phyloP scores from a whole-genome alignment of 2,113 vertebrate genomes.

The Dicentrarchus labrax region DNA sequence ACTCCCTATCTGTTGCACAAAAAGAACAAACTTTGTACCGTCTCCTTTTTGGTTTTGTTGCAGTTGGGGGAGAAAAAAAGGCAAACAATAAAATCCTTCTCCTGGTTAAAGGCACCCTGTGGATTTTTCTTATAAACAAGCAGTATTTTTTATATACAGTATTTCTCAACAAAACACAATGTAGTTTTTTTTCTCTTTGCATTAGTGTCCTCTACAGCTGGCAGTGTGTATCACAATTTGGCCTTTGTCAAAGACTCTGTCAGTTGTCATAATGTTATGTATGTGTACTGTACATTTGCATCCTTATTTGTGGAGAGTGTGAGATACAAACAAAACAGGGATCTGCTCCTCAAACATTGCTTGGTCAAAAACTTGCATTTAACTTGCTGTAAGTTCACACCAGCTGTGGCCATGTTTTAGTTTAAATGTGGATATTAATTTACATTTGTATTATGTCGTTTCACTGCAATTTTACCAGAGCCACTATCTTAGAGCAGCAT shows the following conservation, averaged over 20 bases:
- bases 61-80: no score
- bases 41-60: not conserved
- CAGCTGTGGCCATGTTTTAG: not conserved
- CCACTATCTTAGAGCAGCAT: not conserved
- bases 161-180: not conserved
- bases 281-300: not conserved
- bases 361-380: not conserved
- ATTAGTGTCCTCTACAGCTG: no score
- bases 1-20: not conserved
- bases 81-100: not conserved
- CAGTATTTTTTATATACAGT: not conserved
- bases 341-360: not conserved
- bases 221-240: no score
- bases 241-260: no score
- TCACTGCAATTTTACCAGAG: not conserved
- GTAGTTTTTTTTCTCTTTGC: not conserved
- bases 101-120: not conserved
- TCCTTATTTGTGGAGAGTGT: no score
- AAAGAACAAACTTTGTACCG: not conserved
- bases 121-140: slow-evolving; percentile 4
- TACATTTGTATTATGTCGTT: not conserved
- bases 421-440: not conserved
- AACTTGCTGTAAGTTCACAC: not conserved
- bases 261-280: no score
- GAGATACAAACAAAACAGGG: not conserved